Base-by-base conservation (phyloP, 2,797 vertebrate genomes). In the Poeciliopsis infans region DNA sequence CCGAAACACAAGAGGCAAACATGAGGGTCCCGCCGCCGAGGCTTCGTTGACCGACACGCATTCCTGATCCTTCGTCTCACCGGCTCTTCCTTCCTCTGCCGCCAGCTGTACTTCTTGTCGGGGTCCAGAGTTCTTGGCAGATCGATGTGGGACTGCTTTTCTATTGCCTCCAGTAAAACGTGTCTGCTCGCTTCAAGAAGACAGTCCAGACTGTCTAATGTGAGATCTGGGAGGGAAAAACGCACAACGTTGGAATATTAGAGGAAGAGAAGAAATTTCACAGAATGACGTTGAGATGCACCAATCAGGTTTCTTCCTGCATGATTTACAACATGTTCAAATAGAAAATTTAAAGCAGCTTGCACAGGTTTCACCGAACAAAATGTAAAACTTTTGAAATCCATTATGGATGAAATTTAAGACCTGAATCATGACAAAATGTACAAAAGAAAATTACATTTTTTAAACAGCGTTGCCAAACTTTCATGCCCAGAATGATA, bases 71-170 rank as follows among this genome's bases (percentile, higher is more conserved):
- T 77, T 66, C 13, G 11, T 88, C 96, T 96, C 91, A 99, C 98
- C 23, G 96, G 96, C 86, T 97, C 97, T 49, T 97, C 97, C 85
- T 98, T 99, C 94, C 97, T 98, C 91, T 96, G 97, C 96, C 97
- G 97, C 98, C 98, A 99, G 96, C 98, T 99, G 91, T 99, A 99
- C 79, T 97, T 98, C 94, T 97, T 99, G 95, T 96, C 96, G 82
- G 97, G 97, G 90, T 97, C 96, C 86, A 99, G 94, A 28, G 96
- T 97, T 84, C 98, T 92, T 2, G 98, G 96, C 66, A 99, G 96
- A 77, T 96, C 92, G 77, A 99, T 94, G 92, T 96, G 97, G 64
- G 95, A 93, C 88, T 97, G 97, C 73, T 95, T 90, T 79, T 98
- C 97, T 57, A 99, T 96, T 86, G 97, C 97, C 87, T 99, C 98